Evolutionary conservation across 1,140 invertebrate species (phyloP).

Genomic region (Leguminivora glycinivorella): DNA sequence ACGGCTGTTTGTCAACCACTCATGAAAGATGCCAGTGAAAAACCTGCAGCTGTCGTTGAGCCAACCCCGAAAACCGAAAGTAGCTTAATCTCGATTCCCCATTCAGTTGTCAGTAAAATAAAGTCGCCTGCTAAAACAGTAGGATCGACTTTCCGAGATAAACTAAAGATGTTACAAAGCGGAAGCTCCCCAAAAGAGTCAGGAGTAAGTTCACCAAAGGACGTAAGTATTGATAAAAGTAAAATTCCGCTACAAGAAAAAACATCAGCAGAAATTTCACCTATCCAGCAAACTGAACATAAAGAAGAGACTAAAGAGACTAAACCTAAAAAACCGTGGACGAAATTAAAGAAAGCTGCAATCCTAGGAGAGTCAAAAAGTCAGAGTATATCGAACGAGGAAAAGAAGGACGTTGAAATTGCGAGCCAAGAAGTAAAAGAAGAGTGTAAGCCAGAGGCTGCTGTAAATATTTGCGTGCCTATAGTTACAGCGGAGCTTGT

Average conservation of each 20-base stretch:
- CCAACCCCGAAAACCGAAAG: conserved; percentile 71
- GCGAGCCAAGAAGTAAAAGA: conserved; percentile 39
- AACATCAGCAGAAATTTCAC: conserved; percentile 49
- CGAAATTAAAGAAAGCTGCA: conserved; percentile 80
- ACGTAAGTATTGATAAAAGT: conserved; percentile 52
- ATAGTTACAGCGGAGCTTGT: conserved; percentile 67
- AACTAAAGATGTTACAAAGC: conserved; percentile 72
- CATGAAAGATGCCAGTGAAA: conserved; percentile 64
- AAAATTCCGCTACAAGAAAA: conserved; percentile 53
- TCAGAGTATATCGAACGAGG: conserved; percentile 60
- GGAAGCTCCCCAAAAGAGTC: conserved; percentile 53
- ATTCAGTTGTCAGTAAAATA: conserved; percentile 77
- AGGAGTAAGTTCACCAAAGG: conserved; percentile 40
- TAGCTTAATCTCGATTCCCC: conserved; percentile 75
- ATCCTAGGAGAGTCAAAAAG: conserved; percentile 74
- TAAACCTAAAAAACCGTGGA: conserved; percentile 78
- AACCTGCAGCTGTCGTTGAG: conserved; percentile 67
- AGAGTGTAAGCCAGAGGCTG: conserved; percentile 45
- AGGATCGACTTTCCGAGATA: conserved; percentile 72
- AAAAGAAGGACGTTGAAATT: conserved; percentile 50
- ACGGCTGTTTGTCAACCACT: conserved; percentile 72
- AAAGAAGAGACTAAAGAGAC: conserved; percentile 59
- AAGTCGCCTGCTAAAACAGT: conserved; percentile 76
- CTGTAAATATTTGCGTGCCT: conserved; percentile 61
- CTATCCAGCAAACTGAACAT: conserved; percentile 50